Evolutionary conservation across 2,888 invertebrate genomes (phyloP).

Genomic region (Flexamia atlantica): DNA sequence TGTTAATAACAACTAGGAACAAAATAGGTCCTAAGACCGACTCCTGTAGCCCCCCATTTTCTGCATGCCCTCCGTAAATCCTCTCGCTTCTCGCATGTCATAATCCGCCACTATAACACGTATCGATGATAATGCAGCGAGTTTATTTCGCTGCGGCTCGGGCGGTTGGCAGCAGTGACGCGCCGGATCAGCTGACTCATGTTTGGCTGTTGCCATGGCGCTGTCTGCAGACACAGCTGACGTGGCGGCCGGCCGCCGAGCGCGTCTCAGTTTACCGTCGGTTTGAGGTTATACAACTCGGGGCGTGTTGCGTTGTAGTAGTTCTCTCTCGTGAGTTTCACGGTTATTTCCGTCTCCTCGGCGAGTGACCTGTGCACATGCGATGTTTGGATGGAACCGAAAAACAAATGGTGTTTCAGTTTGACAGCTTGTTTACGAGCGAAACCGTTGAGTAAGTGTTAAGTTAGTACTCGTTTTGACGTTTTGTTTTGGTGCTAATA

Average conservation of each 20-base stretch:
- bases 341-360: neutral
- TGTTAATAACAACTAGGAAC: too few relatives aligned
- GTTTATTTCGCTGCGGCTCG: too few relatives aligned
- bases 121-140: too few relatives aligned
- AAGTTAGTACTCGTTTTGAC: neutral
- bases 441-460: slow-evolving; percentile 16
- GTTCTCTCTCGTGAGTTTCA: neutral
- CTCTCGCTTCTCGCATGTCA: too few relatives aligned
- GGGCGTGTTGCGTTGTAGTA: neutral
- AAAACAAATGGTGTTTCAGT: slow-evolving; percentile 14
- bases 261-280: slow-evolving; percentile 19
- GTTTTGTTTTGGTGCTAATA: too few relatives aligned
- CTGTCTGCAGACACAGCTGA: slow-evolving; percentile 14
- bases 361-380: neutral
- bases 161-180: slow-evolving; percentile 6
- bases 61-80: too few relatives aligned
- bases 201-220: slow-evolving; percentile 42
- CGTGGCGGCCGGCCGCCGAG: neutral
- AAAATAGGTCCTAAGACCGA: too few relatives aligned
- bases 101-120: too few relatives aligned
- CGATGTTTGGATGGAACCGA: slow-evolving; percentile 5
- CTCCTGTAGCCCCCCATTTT: too few relatives aligned
- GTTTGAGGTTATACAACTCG: slow-evolving; percentile 12
- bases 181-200: slow-evolving; percentile 33
- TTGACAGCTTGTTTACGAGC: neutral